phyloP scores from a whole-genome alignment of 2,113 vertebrate species.

The Clupea harengus region DNA sequence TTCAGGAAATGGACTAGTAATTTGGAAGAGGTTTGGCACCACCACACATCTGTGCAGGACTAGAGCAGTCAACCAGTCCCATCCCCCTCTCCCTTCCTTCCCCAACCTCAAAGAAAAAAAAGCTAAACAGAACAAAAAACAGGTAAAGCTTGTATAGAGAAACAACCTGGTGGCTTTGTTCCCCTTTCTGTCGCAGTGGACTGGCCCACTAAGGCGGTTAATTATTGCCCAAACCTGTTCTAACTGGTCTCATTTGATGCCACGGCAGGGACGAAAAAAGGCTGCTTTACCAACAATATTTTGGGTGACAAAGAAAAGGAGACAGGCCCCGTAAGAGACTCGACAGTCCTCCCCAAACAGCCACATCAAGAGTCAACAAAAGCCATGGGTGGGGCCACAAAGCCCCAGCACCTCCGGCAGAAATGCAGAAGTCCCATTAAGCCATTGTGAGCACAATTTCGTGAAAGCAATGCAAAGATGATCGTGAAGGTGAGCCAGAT shows the following conservation, averaged over 20 bases:
- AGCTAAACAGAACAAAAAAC: constrained; percentile 35
- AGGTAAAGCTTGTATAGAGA: constrained; percentile 42
- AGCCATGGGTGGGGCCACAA: constrained; percentile 24
- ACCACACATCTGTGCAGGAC: neutral
- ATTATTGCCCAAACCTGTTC: constrained; percentile 77
- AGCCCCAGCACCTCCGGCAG: neutral
- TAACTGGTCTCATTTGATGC: constrained; percentile 69
- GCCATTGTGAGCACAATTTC: neutral
- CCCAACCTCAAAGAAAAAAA: neutral
- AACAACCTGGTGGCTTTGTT: constrained; percentile 49
- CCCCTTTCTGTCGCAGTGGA: constrained; percentile 60
- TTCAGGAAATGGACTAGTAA: neutral
- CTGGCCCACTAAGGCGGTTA: constrained; percentile 69
- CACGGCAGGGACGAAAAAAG: constrained; percentile 53
- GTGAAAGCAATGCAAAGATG: neutral
- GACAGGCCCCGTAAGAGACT: neutral
- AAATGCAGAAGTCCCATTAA: neutral
- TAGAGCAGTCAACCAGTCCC: neutral
- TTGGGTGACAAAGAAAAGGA: constrained; percentile 47
- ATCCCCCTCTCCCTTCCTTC: neutral
- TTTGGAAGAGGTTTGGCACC: neutral
- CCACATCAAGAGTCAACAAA: constrained; percentile 19
- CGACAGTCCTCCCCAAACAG: neutral
- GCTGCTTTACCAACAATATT: constrained; percentile 59
- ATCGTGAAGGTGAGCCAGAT: neutral